Base-by-base conservation (phyloP, 1,140 invertebrate genomes). In the Achatina immaculata region DNA sequence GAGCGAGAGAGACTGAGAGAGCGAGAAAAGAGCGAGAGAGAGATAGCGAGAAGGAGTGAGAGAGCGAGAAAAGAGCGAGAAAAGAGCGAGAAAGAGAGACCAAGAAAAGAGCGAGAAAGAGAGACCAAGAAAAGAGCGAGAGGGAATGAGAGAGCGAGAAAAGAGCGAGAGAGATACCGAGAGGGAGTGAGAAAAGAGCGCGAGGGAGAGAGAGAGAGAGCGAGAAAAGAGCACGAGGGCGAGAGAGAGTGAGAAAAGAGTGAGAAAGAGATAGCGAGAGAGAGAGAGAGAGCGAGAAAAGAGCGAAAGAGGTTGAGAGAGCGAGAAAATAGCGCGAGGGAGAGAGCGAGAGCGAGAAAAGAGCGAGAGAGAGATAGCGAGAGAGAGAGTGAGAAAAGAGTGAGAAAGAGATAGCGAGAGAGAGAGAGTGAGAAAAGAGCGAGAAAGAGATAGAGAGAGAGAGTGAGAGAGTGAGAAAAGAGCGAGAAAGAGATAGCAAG, bases 1-100 rank as follows among this genome's bases (percentile, higher is more conserved):
- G 66, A 68, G 6, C 21, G 38, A 68, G 66, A 68, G 34, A 68
- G 66, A 36, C 28, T 34, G 34, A 68, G 66, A 68, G 66, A 68
- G 38, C 21, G 38, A 68, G 66, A 68, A 14, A 14, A 68, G 66
- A 68, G 11, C 6, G 11, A 36, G 11, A 36, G 31, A 40, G 66
- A 68, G 34, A 68, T 11, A 68, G 66, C 21, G 34, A 68, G 66
- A 68, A 14, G 36, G 34, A 68, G 6, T 34, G 38, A 68, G 66
- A 68, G 31, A 34, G 31, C 7, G 62, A 65, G 24, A 34, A 9
- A 65, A 9, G 31, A 9, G n/a, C 7, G n/a, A 28, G n/a, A 9
- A 65, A 28, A 65, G 24, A 65, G 24, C 7, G 31, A 65, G 31
- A 65, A 9, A 28, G 34, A 68, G 66, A 68, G 16, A 68, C 9